phyloP scores from a whole-genome alignment of 2,888 invertebrate species.

The Pandemis heparana region DNA sequence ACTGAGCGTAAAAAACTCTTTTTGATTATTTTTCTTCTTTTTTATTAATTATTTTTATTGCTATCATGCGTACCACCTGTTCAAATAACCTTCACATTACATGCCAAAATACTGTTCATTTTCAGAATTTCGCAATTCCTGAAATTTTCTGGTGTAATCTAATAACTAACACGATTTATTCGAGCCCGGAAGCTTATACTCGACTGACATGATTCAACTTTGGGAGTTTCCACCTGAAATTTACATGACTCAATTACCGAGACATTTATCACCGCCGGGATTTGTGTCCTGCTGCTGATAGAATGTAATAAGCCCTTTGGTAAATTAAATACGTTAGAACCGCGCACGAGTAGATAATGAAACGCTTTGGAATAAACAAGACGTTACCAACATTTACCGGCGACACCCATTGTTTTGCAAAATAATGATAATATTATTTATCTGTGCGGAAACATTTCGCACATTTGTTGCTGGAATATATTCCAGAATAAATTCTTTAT shows the following conservation, averaged over 20 bases:
- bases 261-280: constrained; percentile 29
- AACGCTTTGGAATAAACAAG: constrained; percentile 45
- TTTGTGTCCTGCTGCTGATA: constrained; percentile 24
- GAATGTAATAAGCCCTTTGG: constrained; percentile 24
- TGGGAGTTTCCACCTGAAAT: constrained; percentile 20
- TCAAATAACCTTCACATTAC: not conserved
- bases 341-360: constrained; percentile 41
- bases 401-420: constrained; percentile 49
- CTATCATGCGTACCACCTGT: not conserved
- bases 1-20: not conserved
- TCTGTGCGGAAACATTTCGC: constrained; percentile 44
- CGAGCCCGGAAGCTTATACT: constrained; percentile 23
- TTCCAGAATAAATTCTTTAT: constrained; percentile 46
- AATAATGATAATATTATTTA: constrained; percentile 51
- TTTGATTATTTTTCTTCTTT: not conserved
- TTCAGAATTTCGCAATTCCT: not conserved
- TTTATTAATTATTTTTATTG: not conserved
- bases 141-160: constrained; percentile 11
- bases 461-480: constrained; percentile 49
- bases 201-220: constrained; percentile 31
- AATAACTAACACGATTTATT: constrained; percentile 21
- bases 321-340: constrained; percentile 17
- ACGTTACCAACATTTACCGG: constrained; percentile 41
- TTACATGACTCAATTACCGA: constrained; percentile 24
- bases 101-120: not conserved